Evolutionary conservation across 2,797 vertebrate genomes (phyloP).

Genomic region (Chelon auratus): DNA sequence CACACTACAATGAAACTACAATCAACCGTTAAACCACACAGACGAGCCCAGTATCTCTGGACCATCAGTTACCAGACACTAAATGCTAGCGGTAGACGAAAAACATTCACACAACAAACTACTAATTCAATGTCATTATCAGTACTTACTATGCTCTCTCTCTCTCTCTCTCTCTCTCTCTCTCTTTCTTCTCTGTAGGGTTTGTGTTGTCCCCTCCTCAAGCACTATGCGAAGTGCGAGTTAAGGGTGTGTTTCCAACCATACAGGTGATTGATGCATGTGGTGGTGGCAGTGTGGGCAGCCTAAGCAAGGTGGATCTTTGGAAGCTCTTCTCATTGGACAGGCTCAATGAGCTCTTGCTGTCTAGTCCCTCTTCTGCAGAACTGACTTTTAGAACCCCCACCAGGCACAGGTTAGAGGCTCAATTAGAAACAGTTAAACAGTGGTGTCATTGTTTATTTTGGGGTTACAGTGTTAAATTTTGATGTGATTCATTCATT

Average conservation of each 20-base stretch:
- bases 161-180: not conserved
- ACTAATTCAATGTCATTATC: not conserved
- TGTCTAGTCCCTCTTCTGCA: slow-evolving; percentile 75
- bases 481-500: not conserved
- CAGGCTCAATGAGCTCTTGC: slow-evolving; percentile 86
- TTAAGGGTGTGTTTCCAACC: slow-evolving; percentile 86
- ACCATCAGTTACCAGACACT: slow-evolving; percentile 86
- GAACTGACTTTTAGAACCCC: slow-evolving; percentile 87
- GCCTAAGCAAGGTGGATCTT: slow-evolving; percentile 85
- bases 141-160: not conserved
- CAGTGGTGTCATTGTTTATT: not conserved
- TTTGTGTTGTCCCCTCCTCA: slow-evolving; percentile 46
- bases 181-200: slow-evolving; percentile 59
- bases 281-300: slow-evolving; percentile 78
- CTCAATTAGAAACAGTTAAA: not conserved
- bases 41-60: slow-evolving; percentile 86
- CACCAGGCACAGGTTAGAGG: slow-evolving; percentile 86
- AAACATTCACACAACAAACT: not conserved
- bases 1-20: slow-evolving; percentile 82
- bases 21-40: slow-evolving; percentile 79
- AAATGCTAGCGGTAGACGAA: slow-evolving; percentile 79
- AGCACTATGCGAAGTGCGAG: slow-evolving; percentile 83
- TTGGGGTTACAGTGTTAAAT: not conserved
- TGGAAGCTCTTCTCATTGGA: slow-evolving; percentile 92
- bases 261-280: slow-evolving; percentile 84